Percentiles rank a stretch among this genome's conserved stretches.
Conservation (phyloP, 1,140 invertebrate genomes). For the Drosophila parvula region DNA sequence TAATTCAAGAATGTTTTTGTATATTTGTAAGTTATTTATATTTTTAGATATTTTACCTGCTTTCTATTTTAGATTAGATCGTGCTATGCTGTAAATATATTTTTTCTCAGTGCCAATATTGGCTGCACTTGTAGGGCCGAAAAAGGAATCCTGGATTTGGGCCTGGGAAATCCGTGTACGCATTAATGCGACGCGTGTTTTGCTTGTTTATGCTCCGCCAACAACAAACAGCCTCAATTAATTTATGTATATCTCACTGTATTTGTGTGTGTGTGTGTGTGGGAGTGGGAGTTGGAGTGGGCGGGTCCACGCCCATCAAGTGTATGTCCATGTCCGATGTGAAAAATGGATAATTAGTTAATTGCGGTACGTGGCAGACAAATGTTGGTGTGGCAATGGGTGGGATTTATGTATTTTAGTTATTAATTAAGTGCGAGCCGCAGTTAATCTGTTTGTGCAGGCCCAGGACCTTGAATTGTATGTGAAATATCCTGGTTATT, state of each 20-base stretch:
- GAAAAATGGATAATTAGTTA: constrained; percentile 83
- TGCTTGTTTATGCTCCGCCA: constrained; percentile 62
- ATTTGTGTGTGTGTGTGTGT: constrained; percentile 11
- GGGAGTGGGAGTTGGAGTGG: not conserved
- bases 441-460: constrained; percentile 48
- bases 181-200: constrained; percentile 74
- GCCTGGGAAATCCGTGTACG: constrained; percentile 66
- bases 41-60: not conserved
- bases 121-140: constrained; percentile 32
- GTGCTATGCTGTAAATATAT: not conserved
- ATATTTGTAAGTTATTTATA: not conserved
- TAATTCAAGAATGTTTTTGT: no score
- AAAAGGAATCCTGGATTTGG: constrained; percentile 12
- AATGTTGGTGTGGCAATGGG: constrained; percentile 26
- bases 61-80: no score
- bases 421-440: constrained; percentile 73
- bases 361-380: constrained; percentile 64
- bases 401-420: constrained; percentile 72
- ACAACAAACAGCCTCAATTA: constrained; percentile 52
- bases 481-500: constrained; percentile 6
- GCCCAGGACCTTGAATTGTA: constrained; percentile 10
- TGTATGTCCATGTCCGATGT: constrained; percentile 57
- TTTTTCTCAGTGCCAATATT: not conserved
- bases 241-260: constrained; percentile 56
- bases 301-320: constrained; percentile 38